Base-by-base conservation (phyloP, 2,113 vertebrate species). In the Pachyramphus minor region DNA sequence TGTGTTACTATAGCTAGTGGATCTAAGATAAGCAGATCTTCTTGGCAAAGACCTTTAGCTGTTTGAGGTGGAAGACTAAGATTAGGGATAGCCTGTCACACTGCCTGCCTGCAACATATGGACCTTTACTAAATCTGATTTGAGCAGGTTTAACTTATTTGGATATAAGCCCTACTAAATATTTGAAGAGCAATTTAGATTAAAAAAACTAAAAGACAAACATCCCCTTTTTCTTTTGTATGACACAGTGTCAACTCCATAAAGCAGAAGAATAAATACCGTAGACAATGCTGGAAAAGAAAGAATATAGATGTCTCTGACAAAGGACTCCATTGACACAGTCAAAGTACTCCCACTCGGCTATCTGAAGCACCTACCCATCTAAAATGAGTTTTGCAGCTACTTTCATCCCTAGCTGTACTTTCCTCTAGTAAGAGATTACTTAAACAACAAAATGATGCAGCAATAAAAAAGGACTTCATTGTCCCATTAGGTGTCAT, bases 61-160 rank as follows among this genome's bases (percentile, higher is more conserved):
- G 6, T 76, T 79, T 76, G 69, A 87, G n/a, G 14, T 78, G 39
- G 30, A 96, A 66, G 74, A 92, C 62, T 55, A 35, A 66, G 69
- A 73, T 66, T 60, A 75, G 21, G 31, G 14, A 64, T 58, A 81
- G 41, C 72, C 28, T 92, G 41, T 53, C 60, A 78, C 21, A n/a
- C 8, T 78, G 67, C 14, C 79, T 80, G 28, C 41, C 68, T 92
- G 76, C 53, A 92, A 33, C 80, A 89, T 95, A 91, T 79, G 90
- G 83, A 59, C 49, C 68, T 87, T 73, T 49, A 92, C 66, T 92
- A 92, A 92, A 96, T 89, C 90, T 94, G 53, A 78, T 75, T 89
- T 82, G 31, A 89, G 23, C 28, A 82, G 69, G 17, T 94, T 96
- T 94, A 95, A 75, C 53, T 96, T 69, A 33, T 33, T 79, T 84